Conservation (phyloP, 2,797 vertebrate genomes). For the Sebastes nivosus region DNA sequence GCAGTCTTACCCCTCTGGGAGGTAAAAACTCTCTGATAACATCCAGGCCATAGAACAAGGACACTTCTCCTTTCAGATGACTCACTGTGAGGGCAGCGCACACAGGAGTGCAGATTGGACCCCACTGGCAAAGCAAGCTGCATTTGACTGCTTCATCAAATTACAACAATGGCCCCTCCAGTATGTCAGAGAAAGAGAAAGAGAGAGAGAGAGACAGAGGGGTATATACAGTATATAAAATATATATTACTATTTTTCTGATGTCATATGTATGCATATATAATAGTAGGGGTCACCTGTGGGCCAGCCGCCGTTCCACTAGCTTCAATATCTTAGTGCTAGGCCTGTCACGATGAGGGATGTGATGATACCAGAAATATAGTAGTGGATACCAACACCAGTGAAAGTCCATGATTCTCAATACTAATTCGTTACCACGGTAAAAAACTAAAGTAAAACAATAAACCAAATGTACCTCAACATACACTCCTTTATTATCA, state of each 20-base stretch:
- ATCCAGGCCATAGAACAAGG: conserved; percentile 71
- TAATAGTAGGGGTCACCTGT: neutral
- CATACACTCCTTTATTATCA: no score
- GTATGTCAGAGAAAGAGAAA: neutral
- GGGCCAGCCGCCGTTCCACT: no score
- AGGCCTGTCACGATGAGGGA: no score
- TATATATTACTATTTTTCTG: neutral
- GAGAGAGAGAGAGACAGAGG: neutral
- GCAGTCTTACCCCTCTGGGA: conserved; percentile 63
- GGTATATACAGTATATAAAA: neutral
- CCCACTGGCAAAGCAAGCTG: conserved; percentile 51
- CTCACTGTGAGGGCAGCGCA: conserved; percentile 50
- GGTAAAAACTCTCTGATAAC: conserved; percentile 66
- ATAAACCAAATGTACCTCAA: no score
- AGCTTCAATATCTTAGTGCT: no score
- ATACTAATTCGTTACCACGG: no score
- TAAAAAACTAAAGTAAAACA: no score
- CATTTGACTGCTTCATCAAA: conserved; percentile 69
- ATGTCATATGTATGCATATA: neutral
- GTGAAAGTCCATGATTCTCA: no score
- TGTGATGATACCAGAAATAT: no score
- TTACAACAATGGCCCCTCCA: conserved; percentile 53
- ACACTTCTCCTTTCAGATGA: conserved; percentile 72
- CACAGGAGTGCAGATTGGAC: conserved; percentile 47
- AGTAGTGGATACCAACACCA: no score